phyloP scores from a whole-genome alignment of 2,797 vertebrate species.

The Otolemur crassicaudatus region DNA sequence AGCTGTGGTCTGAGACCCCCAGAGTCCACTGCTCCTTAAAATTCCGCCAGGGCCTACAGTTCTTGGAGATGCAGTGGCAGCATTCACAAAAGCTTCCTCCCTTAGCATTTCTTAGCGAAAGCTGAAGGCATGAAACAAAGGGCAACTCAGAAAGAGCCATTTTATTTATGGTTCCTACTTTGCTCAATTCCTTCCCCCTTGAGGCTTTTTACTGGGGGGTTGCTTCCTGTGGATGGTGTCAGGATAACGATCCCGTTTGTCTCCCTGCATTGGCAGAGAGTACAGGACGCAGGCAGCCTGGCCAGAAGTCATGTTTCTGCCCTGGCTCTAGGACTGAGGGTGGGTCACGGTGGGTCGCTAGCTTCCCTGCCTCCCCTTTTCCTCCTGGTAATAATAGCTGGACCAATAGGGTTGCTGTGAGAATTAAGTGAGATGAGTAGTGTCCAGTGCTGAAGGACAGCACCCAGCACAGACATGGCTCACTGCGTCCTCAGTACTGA shows the following conservation, averaged over 20 bases:
- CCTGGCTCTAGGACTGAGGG: not conserved
- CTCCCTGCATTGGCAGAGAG: not conserved
- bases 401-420: accelerated
- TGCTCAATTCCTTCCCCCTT: not conserved
- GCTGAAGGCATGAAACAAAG: not conserved
- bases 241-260: not conserved
- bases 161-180: not conserved
- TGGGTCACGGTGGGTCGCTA: not conserved
- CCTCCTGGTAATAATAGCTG: not conserved
- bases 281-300: not conserved
- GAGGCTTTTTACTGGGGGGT: not conserved
- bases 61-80: not conserved
- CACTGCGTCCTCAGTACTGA: accelerated
- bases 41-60: not conserved
- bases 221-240: not conserved
- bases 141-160: not conserved
- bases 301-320: not conserved
- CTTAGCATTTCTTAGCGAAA: conserved; percentile 57
- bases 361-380: accelerated
- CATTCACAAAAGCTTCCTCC: not conserved
- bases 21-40: not conserved
- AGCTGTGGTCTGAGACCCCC: not conserved
- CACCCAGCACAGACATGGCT: accelerated
- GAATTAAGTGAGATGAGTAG: too few relatives aligned
- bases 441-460: too few relatives aligned